Evolutionary conservation across 2,113 vertebrate species (phyloP), one percentile per base, ranked within the genome.

Genomic region (Siniperca chuatsi): DNA sequence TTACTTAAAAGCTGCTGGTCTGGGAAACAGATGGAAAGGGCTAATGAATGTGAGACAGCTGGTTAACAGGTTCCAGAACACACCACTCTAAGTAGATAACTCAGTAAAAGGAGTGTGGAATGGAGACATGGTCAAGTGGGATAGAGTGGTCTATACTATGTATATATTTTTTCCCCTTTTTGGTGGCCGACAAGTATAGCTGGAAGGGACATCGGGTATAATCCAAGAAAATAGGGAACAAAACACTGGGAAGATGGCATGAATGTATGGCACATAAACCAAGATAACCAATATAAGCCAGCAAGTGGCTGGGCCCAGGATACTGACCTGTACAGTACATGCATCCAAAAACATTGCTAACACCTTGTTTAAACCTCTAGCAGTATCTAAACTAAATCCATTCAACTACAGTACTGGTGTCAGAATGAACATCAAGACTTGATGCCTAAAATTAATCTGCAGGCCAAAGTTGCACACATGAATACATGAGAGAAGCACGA

Each of bases 41-140:
- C n/a, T 73, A 78, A 84, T 79, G 29, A n/a, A 68, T 76, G 78
- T 62, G 37, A 70, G 71, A 75, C 64, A 79, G 83, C 37, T 65
- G 79, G 67, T 78, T 86, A 86, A 84, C 65, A 69, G 46, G 57
- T 88, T 81, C 66, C 64, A 75, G 62, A 81, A 75, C 82, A 67
- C 37, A 70, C 50, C 37, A 15, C 52, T 78, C 54, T 44, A 64
- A 81, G 37, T 42, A 58, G 60, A 78, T 79, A 72, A 90, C 69
- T 57, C n/a, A 21, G 40, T 58, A 40, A 83, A 78, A 78, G 8
- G 54, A 50, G 58, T 40, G n/a, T 10, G 42, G 7, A 67, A 84
- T 86, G 3, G 25, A 72, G 61, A 86, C 73, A 78, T 65, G 79
- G 68, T 80, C 44, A 82, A 61, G n/a, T 71, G 42, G 23, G 35